Evolutionary conservation across 2,113 vertebrate species (phyloP), one percentile per base, ranked within the genome.

Genomic region (Tamias sibiricus): DNA sequence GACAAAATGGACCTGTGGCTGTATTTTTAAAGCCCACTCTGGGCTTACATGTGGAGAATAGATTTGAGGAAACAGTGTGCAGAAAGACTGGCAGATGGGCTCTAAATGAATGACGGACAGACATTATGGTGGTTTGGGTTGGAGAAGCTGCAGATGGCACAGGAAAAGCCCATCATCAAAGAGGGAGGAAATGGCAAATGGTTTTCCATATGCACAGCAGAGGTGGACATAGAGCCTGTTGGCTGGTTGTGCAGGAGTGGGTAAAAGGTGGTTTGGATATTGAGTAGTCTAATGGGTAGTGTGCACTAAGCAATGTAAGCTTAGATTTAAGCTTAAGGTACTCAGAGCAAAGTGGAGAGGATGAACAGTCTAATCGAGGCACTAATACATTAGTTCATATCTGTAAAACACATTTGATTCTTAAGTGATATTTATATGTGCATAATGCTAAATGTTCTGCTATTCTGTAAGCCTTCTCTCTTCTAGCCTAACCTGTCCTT

Each of bases 241-340:
- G 24, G 28, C 13, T 5, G 20, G 12, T 9, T 62, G 42, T 74
- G 4, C 10, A 37, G 1, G 40, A 35, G 32, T 4, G 8, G 4
- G 6, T 57, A 59, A 59, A 12, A 44, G 64, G 32, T 37, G 22
- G 40, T 44, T 35, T 19, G 14, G 35, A 59, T 62, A 62, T 3
- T 44, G n/a, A 20, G 40, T 14, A 59, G 4, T 52, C 32, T 9
- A 44, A 57, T 49, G 40, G 20, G 6, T 4, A 76, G 20, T 64
- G 3, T 22, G 35, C 4, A 1, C 40, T 62, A 54, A 54, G 22
- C 19, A 9, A 0, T 11, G 14, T 2, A 35, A 69, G 6, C 22
- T 82, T 32, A 57, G n/a, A 68, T n/a, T 83, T 69, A 26, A 66
- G 47, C 11, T 49, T 57, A 69, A n/a, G 30, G 40, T 68, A 13